These are phyloP conservation scores for Marronus borbonicus DNA, from an alignment of 2,888 invertebrate genomes.

Conservation along the genomic window DNA sequence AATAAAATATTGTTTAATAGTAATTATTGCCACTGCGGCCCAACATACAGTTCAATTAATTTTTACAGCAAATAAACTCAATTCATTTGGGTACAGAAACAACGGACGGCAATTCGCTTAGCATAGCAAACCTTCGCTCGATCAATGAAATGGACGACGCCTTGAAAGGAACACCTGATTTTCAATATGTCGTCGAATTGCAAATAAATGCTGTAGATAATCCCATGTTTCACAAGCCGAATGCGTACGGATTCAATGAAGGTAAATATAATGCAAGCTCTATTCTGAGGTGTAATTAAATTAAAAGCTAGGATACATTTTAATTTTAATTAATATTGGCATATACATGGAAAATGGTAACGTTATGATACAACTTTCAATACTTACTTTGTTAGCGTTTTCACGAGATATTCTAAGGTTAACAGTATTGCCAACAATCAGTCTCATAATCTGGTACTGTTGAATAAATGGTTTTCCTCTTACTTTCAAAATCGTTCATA, in stretches of 20 bases:
- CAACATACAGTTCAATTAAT: neutral
- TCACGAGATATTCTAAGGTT: no score
- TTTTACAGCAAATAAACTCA: conserved; percentile 82
- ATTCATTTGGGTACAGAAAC: conserved; percentile 82
- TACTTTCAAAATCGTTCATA: no score
- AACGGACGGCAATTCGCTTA: conserved; percentile 71
- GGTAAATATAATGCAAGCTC: conserved; percentile 71
- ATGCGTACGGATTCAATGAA: conserved; percentile 82
- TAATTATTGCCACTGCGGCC: no score
- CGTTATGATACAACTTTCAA: no score
- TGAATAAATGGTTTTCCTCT: no score
- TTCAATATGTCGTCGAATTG: conserved; percentile 87
- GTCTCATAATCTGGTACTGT: no score
- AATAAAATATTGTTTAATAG: no score
- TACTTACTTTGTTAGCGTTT: no score
- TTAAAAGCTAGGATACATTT: no score
- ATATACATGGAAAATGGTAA: no score
- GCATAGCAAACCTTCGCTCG: conserved; percentile 79
- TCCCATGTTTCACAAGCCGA: conserved; percentile 82
- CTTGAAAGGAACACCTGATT: conserved; percentile 79
- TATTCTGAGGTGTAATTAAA: neutral
- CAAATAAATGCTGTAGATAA: conserved; percentile 91
- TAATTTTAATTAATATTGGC: no score
- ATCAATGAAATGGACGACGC: conserved; percentile 76
- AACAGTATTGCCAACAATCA: no score